Evolutionary conservation across 92 coral and sea anemone species (phyloP).

Genomic region (Siderastrea siderea): DNA sequence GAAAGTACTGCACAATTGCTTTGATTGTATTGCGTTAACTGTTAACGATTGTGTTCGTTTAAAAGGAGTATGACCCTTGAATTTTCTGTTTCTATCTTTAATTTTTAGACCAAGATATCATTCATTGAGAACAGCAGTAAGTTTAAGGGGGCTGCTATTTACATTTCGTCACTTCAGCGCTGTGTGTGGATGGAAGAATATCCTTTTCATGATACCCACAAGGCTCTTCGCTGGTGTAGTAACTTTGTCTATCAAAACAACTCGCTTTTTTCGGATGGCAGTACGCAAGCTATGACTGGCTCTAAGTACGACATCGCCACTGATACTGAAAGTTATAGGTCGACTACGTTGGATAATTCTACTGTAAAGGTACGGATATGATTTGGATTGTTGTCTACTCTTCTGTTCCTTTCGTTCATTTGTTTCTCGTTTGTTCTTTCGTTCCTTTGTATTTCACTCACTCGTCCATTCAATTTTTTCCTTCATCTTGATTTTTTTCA

Average conservation of each 20-base stretch:
- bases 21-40: too few relatives aligned
- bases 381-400: too few relatives aligned
- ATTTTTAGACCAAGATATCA: slow-evolving; percentile 76
- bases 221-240: slow-evolving; percentile 87
- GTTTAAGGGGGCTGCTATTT: slow-evolving; percentile 90
- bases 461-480: neutral
- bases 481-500: neutral
- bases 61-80: too few relatives aligned
- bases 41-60: too few relatives aligned
- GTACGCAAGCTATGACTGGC: slow-evolving; percentile 32
- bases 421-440: too few relatives aligned
- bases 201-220: slow-evolving; percentile 61
- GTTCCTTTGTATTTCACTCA: neutral
- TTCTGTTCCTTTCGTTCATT: too few relatives aligned
- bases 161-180: slow-evolving; percentile 75
- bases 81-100: neutral
- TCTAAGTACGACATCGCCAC: slow-evolving; percentile 83
- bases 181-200: slow-evolving; percentile 87
- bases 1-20: too few relatives aligned
- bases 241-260: slow-evolving; percentile 80
- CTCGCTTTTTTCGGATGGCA: slow-evolving; percentile 51
- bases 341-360: neutral
- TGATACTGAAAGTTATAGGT: slow-evolving; percentile 60
- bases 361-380: slow-evolving; percentile 12
- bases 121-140: slow-evolving; percentile 87